Percentiles rank a stretch among this genome's conserved stretches.
Evolutionary conservation across 23 tunicate genomes (phyloP).

Genomic region (Pegea sp.): DNA sequence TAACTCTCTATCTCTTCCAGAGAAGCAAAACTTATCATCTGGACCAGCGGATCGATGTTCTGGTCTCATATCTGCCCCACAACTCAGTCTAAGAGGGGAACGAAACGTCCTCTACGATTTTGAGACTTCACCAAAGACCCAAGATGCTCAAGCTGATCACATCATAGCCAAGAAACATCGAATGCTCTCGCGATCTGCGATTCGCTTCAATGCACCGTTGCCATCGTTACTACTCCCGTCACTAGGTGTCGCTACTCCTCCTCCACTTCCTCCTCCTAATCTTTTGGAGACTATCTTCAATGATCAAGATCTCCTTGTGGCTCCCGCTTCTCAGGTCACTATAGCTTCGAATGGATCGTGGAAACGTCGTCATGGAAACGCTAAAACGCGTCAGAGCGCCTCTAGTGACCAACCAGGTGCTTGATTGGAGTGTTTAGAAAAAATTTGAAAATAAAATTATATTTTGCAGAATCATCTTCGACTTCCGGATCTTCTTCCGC

Average conservation of each 20-base stretch:
- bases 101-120: too few relatives aligned
- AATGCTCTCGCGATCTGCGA: conserved; percentile 35
- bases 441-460: too few relatives aligned
- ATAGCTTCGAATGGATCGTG: conserved; percentile 29
- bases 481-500: too few relatives aligned
- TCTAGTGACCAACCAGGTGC: too few relatives aligned
- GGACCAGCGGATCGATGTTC: neutral
- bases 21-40: too few relatives aligned
- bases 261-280: conserved; percentile 34
- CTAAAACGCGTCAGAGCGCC: too few relatives aligned
- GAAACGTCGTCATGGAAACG: conserved; percentile 4
- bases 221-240: conserved; percentile 62
- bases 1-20: too few relatives aligned
- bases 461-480: too few relatives aligned
- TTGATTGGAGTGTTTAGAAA: too few relatives aligned
- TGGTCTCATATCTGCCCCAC: neutral
- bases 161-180: conserved; percentile 46
- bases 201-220: conserved; percentile 48
- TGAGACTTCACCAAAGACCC: too few relatives aligned
- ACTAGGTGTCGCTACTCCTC: too few relatives aligned
- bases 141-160: conserved; percentile 29
- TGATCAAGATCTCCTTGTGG: conserved; percentile 38
- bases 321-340: conserved; percentile 24
- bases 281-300: conserved; percentile 34
- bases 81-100: too few relatives aligned